These are phyloP conservation scores for Standfussiana lucernea DNA, from an alignment of 2,888 invertebrate genomes.

Conservation along the genomic window DNA sequence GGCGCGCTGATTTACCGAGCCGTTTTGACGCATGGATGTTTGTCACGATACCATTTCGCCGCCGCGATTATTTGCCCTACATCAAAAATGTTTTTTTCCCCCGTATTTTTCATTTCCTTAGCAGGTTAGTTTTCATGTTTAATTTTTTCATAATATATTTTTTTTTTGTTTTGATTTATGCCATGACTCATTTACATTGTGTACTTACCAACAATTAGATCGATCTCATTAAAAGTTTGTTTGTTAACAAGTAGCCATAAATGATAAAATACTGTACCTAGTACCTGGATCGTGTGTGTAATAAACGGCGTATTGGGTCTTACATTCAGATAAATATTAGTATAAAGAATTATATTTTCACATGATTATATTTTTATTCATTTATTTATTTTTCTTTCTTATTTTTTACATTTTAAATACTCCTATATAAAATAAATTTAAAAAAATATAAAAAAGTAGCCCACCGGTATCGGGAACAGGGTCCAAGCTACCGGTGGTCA, in stretches of 20 bases:
- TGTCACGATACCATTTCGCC: constrained; percentile 89
- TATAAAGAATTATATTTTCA: background rate
- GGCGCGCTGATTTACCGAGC: constrained; percentile 84
- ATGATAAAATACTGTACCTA: too few relatives aligned
- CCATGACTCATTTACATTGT: background rate
- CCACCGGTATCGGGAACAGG: too few relatives aligned
- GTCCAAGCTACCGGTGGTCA: too few relatives aligned
- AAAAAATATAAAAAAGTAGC: too few relatives aligned
- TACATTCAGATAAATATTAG: background rate
- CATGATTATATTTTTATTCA: too few relatives aligned
- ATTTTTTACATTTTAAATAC: too few relatives aligned
- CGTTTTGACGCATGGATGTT: constrained; percentile 87
- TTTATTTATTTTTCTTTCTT: too few relatives aligned
- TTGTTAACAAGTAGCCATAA: background rate
- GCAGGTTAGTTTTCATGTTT: constrained; percentile 36
- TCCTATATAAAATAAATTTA: too few relatives aligned
- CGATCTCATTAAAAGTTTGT: background rate
- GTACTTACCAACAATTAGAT: background rate
- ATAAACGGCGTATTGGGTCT: background rate
- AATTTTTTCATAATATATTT: constrained; percentile 5
- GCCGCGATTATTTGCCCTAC: constrained; percentile 77
- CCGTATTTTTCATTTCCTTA: constrained; percentile 60
- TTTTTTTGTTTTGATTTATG: constrained; percentile 8
- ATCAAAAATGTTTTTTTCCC: constrained; percentile 71
- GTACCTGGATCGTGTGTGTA: too few relatives aligned